phyloP scores from a whole-genome alignment of 2,797 vertebrate genomes.

The Rhodeus uyekii region DNA sequence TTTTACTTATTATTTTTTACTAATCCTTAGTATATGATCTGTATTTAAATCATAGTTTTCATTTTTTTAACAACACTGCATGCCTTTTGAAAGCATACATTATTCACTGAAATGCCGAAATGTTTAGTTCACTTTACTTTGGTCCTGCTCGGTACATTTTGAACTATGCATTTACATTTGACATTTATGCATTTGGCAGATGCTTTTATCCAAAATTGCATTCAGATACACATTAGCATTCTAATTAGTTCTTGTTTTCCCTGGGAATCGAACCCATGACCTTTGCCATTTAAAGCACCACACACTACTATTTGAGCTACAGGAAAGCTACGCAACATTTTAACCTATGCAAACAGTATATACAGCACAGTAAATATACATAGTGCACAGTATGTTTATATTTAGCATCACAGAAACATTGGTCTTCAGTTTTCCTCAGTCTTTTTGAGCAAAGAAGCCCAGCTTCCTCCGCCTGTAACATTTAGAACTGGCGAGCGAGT shows the following conservation, averaged over 20 bases:
- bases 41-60: background rate
- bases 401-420: background rate
- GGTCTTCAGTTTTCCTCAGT: background rate
- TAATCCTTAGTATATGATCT: background rate
- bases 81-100: background rate
- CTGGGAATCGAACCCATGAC: too few relatives aligned
- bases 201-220: too few relatives aligned
- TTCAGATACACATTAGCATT: too few relatives aligned
- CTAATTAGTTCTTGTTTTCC: too few relatives aligned
- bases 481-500: slow-evolving; percentile 62
- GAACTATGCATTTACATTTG: background rate
- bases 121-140: background rate
- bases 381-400: background rate
- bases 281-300: too few relatives aligned
- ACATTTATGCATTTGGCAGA: too few relatives aligned
- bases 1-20: slow-evolving; percentile 20
- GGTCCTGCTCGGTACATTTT: background rate
- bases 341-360: background rate
- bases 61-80: background rate
- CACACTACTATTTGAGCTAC: too few relatives aligned
- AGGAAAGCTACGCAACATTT: too few relatives aligned
- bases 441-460: slow-evolving; percentile 55
- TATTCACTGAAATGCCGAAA: background rate
- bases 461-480: slow-evolving; percentile 56
- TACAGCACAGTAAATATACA: background rate